phyloP scores from a whole-genome alignment of 1,140 invertebrate genomes.

The Zaprionus africanus region DNA sequence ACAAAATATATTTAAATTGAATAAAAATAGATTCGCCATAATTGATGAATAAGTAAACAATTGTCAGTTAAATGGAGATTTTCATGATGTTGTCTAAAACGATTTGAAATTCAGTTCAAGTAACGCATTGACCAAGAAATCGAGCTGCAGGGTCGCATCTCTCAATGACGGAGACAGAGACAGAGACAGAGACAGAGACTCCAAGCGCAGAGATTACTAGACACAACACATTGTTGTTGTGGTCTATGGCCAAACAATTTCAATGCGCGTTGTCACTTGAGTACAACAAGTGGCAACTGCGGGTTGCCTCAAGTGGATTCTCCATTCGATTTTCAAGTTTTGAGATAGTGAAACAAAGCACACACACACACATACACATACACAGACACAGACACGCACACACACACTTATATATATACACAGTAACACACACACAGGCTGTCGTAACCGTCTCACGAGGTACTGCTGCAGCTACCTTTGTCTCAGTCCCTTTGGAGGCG shows the following conservation, averaged over 20 bases:
- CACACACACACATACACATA: slow-evolving; percentile 34
- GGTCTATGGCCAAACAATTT: slow-evolving; percentile 42
- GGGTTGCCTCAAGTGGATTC: slow-evolving; percentile 63
- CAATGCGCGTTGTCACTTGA: slow-evolving; percentile 63
- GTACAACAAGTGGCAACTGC: slow-evolving; percentile 78
- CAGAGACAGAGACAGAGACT: slow-evolving; percentile 14
- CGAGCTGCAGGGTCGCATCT: slow-evolving; percentile 64
- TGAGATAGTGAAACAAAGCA: slow-evolving; percentile 49
- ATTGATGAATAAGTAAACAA: neutral
- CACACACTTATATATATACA: slow-evolving; percentile 10
- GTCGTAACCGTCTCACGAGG: slow-evolving; percentile 36
- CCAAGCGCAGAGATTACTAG: slow-evolving; percentile 42
- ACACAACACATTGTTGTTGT: slow-evolving; percentile 6
- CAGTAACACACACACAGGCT: slow-evolving; percentile 18
- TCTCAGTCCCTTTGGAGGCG: slow-evolving; percentile 4
- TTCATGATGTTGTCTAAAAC: neutral
- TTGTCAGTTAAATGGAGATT: neutral
- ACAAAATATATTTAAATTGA: too few relatives aligned
- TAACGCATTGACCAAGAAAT: slow-evolving; percentile 69
- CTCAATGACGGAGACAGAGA: slow-evolving; percentile 56
- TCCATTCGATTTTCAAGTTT: slow-evolving; percentile 70
- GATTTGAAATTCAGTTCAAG: neutral
- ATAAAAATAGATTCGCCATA: neutral
- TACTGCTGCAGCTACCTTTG: slow-evolving; percentile 26
- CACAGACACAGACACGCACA: slow-evolving; percentile 10